Percentiles rank a stretch among this genome's conserved stretches.
These are phyloP conservation scores for Globia sparganii DNA, from an alignment of 2,888 invertebrate species.

Conservation along the genomic window DNA sequence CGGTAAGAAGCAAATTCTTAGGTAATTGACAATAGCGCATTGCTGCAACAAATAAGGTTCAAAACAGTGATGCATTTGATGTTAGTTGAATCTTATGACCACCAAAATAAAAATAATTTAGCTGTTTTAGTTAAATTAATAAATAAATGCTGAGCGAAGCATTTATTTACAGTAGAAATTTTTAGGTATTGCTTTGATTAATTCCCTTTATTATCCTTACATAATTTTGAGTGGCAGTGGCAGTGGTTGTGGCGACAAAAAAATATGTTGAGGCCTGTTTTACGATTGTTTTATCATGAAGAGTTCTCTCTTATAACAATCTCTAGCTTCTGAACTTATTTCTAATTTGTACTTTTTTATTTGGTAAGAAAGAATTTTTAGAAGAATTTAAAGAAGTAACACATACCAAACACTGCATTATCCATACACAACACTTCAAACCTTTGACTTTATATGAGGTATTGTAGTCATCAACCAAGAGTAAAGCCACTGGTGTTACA, in stretches of 20 bases:
- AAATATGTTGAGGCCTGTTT: not conserved
- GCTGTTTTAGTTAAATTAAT: too few relatives aligned
- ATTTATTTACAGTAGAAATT: not conserved
- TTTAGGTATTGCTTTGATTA: not conserved
- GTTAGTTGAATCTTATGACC: too few relatives aligned
- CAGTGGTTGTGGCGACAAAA: too few relatives aligned
- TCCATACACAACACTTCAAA: constrained; percentile 74
- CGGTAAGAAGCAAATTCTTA: not conserved
- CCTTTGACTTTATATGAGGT: constrained; percentile 80
- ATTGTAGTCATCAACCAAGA: constrained; percentile 82
- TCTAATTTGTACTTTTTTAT: not conserved
- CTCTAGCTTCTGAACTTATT: not conserved
- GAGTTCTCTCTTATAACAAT: not conserved
- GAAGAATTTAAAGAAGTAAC: too few relatives aligned
- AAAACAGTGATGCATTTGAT: too few relatives aligned
- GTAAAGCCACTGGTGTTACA: constrained; percentile 78
- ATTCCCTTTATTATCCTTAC: too few relatives aligned
- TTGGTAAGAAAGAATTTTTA: not conserved
- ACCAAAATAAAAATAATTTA: too few relatives aligned
- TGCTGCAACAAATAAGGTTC: not conserved
- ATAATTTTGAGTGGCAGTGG: too few relatives aligned
- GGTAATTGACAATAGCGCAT: not conserved
- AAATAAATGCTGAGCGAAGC: too few relatives aligned
- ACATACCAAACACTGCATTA: constrained; percentile 81
- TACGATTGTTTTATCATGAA: not conserved